phyloP scores from a whole-genome alignment of 2,797 vertebrate species.

The Bovichtus diacanthus region DNA sequence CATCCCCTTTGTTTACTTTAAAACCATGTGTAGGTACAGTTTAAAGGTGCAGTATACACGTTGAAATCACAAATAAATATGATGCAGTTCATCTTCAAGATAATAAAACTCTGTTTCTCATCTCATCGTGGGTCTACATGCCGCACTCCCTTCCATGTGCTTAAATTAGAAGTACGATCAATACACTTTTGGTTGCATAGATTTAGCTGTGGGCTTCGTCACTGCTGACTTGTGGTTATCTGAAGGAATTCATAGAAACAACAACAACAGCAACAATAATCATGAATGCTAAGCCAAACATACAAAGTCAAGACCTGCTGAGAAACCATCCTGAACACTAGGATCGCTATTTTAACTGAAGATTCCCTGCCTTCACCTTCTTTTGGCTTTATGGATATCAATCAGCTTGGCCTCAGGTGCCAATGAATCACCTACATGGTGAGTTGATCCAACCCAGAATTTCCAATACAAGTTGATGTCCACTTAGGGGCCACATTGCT shows the following conservation, averaged over 20 bases:
- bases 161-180: background rate
- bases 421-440: too few species aligned
- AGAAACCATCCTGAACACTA: conserved; percentile 3
- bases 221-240: background rate
- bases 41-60: background rate
- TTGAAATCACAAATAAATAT: background rate
- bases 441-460: conserved; percentile 1
- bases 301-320: conserved; percentile 8
- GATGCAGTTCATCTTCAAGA: background rate
- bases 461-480: background rate
- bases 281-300: background rate
- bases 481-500: background rate
- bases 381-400: conserved; percentile 1
- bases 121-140: background rate
- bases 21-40: background rate
- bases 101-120: background rate
- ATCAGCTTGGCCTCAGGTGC: conserved; percentile 15
- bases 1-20: background rate
- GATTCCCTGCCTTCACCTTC: conserved; percentile 20
- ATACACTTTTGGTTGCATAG: background rate
- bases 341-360: conserved; percentile 4
- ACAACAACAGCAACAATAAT: conserved; percentile 8
- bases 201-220: background rate
- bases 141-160: background rate
- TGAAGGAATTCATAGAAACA: conserved; percentile 3